Evolutionary conservation across 1,140 invertebrate genomes (phyloP), one percentile per base, ranked within the genome.

Genomic region (Apis florea): DNA sequence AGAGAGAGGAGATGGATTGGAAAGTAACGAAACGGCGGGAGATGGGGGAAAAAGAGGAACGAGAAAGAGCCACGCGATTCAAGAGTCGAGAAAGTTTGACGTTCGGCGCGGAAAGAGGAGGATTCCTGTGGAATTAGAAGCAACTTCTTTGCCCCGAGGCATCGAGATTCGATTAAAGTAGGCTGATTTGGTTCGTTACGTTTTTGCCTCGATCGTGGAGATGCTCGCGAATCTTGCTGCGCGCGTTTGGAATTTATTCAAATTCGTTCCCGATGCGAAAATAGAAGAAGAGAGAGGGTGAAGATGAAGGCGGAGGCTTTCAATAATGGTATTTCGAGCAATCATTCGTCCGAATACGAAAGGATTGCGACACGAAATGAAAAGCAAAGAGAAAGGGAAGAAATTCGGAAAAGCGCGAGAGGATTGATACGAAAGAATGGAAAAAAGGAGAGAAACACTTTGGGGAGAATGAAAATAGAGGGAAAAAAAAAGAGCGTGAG

Each of bases 21-120:
- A 70, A 78, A 78, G 67, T 58, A 78, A 70, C 75, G 54, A 51
- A 61, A 69, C 47, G 67, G 58, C 15, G 24, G 15, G 15, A 54
- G 40, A 19, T 1, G 40, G 21, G 24, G 24, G 59, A 79, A 71
- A 59, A 78, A 24, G n/a, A 21, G 15, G 31, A n/a, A 13, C 15
- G 64, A 56, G 17, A n/a, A 40, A 21, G n/a, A 26, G 40, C 13
- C 56, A 40, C 56, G 40, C 31, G 69, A 26, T 15, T 31, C 31
- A 2, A n/a, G 56, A 59, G 71, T 21, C 24, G 71, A 68, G 63
- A 54, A 77, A 68, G 64, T 47, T 47, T 8, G 47, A 47, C 21
- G 51, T 21, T 40, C 31, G 24, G n/a, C 24, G 15, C 4, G 19
- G 51, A 40, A 58, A 69, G 59, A 26, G 19, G 31, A 54, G 24